phyloP scores from a whole-genome alignment of 2,888 invertebrate genomes.

The Hoplodrina blanda region DNA sequence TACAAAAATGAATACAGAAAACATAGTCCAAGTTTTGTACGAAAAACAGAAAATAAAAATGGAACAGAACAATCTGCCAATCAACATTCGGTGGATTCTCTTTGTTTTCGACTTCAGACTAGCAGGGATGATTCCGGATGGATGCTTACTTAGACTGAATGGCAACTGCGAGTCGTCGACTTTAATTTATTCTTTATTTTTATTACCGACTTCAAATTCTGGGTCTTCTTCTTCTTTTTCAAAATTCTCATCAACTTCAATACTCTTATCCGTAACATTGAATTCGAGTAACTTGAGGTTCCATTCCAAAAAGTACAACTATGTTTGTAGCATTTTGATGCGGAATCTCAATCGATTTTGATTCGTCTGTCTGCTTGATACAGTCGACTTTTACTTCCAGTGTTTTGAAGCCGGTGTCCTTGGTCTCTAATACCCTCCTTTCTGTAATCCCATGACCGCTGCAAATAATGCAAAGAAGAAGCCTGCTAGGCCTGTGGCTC shows the following conservation, averaged over 20 bases:
- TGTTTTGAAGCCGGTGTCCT: conserved; percentile 60
- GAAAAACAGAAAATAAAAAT: conserved; percentile 52
- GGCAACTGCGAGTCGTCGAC: conserved; percentile 74
- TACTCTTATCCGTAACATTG: conserved; percentile 4
- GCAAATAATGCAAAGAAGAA: conserved; percentile 97
- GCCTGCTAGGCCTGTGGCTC: conserved; percentile 95
- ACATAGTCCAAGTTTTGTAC: conserved; percentile 54
- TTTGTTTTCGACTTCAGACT: conserved; percentile 53
- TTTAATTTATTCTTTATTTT: conserved; percentile 60
- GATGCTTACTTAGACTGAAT: conserved; percentile 63
- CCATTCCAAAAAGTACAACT: conserved; percentile 43
- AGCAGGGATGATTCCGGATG: conserved; percentile 51
- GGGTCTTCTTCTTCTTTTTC: background rate
- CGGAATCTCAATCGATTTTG: conserved; percentile 39
- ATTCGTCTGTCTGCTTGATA: conserved; percentile 50
- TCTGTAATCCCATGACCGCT: conserved; percentile 94
- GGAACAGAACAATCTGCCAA: conserved; percentile 56
- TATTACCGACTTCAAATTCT: conserved; percentile 51
- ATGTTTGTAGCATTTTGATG: conserved; percentile 39
- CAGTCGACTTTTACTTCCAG: conserved; percentile 37
- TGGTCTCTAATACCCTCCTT: conserved; percentile 80
- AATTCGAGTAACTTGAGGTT: conserved; percentile 24
- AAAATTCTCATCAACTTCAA: background rate
- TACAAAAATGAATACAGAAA: conserved; percentile 44
- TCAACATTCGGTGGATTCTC: conserved; percentile 59